Percentiles rank a stretch among this genome's conserved stretches.
Conservation (phyloP, 30 jellyfish, hydroid and myxozoan genomes). For the Catostylus mosaicus region DNA sequence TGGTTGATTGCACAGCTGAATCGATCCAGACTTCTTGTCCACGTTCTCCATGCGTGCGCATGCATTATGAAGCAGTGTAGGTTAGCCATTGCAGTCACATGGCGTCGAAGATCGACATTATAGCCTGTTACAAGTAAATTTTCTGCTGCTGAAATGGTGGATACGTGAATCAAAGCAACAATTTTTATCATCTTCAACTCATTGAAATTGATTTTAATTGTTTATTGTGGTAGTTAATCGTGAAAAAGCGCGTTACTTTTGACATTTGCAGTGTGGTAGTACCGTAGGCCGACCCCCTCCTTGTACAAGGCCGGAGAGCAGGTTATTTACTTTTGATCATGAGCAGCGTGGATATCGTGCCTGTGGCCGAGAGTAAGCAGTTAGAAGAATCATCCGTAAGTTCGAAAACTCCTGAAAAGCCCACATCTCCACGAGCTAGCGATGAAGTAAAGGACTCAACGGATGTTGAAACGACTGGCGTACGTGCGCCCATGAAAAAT, state of each 20-base stretch:
- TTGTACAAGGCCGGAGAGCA: conserved; percentile 31
- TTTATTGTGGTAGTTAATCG: neutral
- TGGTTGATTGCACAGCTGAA: conserved; percentile 80
- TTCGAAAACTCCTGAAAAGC: neutral
- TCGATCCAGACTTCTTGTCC: conserved; percentile 80
- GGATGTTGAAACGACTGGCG: conserved; percentile 42
- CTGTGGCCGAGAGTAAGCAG: conserved; percentile 36
- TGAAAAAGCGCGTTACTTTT: conserved; percentile 2
- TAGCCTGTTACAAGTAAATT: neutral
- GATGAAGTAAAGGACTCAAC: conserved; percentile 26
- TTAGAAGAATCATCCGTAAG: conserved; percentile 20
- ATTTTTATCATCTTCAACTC: neutral
- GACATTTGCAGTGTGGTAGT: conserved; percentile 11
- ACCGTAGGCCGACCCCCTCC: conserved; percentile 43
- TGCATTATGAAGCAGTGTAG: conserved; percentile 45
- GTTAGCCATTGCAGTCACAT: conserved; percentile 70
- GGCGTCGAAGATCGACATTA: conserved; percentile 43
- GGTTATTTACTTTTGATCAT: conserved; percentile 46
- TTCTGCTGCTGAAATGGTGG: conserved; percentile 27
- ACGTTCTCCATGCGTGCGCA: conserved; percentile 78
- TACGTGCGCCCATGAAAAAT: conserved; percentile 67
- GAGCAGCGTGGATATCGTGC: conserved; percentile 72
- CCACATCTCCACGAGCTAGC: conserved; percentile 25
- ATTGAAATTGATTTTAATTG: neutral
- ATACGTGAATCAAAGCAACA: neutral